A percentile compares a stretch with the other conserved stretches of the same genome.
Conservation (phyloP, 2,113 vertebrate genomes). For the Leptobrachium ailaonicum region DNA sequence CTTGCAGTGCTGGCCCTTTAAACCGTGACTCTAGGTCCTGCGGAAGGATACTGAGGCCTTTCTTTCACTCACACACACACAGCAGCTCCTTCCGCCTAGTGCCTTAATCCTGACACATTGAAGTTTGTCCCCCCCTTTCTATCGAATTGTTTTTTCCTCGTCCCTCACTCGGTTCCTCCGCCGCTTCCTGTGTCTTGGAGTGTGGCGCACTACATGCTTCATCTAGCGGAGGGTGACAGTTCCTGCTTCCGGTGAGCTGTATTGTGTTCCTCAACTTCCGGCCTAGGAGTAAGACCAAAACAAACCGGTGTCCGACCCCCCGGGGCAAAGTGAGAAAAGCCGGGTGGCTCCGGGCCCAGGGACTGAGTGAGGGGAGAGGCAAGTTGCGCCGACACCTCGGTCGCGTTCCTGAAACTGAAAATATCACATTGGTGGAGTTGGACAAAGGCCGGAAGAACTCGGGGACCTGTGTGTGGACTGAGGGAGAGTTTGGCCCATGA, state of each 20-base stretch:
- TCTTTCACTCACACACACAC: too few species aligned
- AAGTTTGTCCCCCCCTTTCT: background rate
- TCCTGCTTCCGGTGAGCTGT: constrained; percentile 15
- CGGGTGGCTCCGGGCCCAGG: background rate
- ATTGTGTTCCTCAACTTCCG: constrained; percentile 23
- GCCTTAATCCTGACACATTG: background rate
- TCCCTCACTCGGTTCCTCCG: too few species aligned
- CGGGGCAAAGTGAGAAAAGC: background rate
- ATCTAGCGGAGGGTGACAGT: constrained; percentile 29
- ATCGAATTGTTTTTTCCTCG: background rate
- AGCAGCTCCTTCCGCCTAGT: constrained; percentile 5
- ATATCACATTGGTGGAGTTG: background rate
- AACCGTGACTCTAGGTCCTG: background rate
- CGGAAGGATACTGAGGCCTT: background rate
- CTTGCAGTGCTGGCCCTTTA: background rate
- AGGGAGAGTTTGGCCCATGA: background rate
- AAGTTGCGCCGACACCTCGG: background rate
- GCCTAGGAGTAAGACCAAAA: constrained; percentile 25
- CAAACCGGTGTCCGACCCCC: constrained; percentile 35
- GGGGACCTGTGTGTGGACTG: background rate
- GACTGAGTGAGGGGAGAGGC: background rate
- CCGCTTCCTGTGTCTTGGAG: background rate
- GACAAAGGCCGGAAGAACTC: background rate
- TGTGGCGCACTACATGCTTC: constrained; percentile 2
- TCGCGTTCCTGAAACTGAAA: background rate